These are phyloP conservation scores for Cottus gobio DNA, from an alignment of 2,113 vertebrate species.

Conservation along the genomic window DNA sequence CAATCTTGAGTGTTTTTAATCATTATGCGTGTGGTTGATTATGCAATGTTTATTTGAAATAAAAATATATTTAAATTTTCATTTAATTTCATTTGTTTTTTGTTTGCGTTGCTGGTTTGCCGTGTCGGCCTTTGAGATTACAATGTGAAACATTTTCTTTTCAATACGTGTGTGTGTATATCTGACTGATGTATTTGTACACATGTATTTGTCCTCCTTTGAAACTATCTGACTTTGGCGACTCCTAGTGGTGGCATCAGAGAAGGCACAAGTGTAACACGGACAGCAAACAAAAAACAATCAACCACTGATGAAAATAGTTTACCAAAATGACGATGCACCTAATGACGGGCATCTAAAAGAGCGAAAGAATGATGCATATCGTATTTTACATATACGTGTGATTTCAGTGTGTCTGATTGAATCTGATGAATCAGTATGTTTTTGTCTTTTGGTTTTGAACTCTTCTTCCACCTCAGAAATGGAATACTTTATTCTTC, in stretches of 20 bases:
- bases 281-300: neutral
- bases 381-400: neutral
- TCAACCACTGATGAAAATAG: neutral
- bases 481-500: neutral
- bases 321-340: neutral
- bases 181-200: neutral
- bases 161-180: neutral
- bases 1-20: constrained; percentile 74
- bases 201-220: neutral
- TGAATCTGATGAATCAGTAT: neutral
- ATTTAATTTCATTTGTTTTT: constrained; percentile 15
- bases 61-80: constrained; percentile 61
- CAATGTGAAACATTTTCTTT: neutral
- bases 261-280: neutral
- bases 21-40: constrained; percentile 67
- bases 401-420: neutral
- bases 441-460: neutral
- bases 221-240: neutral
- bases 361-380: neutral
- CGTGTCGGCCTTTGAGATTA: neutral
- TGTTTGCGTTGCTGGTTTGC: neutral
- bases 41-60: constrained; percentile 79
- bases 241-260: neutral
- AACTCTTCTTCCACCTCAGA: neutral
- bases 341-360: neutral